Base-by-base conservation (phyloP, 2,888 invertebrate genomes). In the Trachelus iudaicus region DNA sequence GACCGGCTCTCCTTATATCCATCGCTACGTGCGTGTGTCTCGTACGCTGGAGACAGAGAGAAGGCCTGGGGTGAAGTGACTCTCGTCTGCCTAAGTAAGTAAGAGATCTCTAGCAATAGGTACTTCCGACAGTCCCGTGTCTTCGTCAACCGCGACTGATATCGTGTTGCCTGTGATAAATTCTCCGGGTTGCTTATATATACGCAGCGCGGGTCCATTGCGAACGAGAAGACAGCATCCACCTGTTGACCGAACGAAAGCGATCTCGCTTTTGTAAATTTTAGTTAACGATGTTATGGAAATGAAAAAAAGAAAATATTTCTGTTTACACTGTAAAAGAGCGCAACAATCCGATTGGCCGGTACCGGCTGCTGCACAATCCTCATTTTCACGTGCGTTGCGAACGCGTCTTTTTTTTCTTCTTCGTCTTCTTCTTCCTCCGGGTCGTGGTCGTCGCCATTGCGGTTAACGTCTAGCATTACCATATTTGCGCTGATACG, bases 401-500 rank as follows among this genome's bases (percentile, higher is more conserved):
- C 0, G 56, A 15, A 40, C 40, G 40, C 40, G 40, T 40, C 37
- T 15, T 37, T 4, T 13, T 37, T 15, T 13, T 15, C 1, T 15
- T 37, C 37, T 13, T 37, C 40, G 4, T 15, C 40, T 1, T 56
- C 56, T 9, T 56, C 56, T 23, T 23, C 6, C 56, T 56, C 56
- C 9, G 23, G 23, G 2, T 1, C 31, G 71, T 4, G 71, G 31
- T 31, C 33, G 31, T 34, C 71, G 71, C 71, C 71, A 71, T 71
- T 71, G 71, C 33, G 33, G 71, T 71, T 34, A 34, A 34, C 33
- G 71, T 71, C 33, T 71, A 71, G 86, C 86, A 89, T 87, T 89
- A 85, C 83, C 85, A 85, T 90, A 88, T 90, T 90, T 90, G 84
- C 84, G 78, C 87, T 89, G 90, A 90, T 90, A 90, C 85, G 87